Evolutionary conservation across 1,140 invertebrate species (phyloP).

Genomic region (Tetragonula clypearis): DNA sequence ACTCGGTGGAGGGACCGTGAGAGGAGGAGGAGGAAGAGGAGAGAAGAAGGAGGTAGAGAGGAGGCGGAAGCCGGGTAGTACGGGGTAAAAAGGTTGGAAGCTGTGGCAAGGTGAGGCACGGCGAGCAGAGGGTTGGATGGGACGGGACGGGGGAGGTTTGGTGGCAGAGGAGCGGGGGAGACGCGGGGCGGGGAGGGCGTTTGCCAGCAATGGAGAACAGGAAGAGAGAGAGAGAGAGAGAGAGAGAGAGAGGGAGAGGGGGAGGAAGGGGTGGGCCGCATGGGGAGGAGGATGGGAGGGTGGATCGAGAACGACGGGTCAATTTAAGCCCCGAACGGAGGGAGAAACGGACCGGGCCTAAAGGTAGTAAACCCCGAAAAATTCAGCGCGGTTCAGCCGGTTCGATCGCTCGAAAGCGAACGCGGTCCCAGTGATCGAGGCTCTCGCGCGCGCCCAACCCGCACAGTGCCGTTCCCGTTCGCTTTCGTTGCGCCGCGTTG

Average conservation of each 20-base stretch:
- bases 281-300: constrained; percentile 30
- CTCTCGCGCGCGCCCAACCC: constrained; percentile 6
- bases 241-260: constrained; percentile 46
- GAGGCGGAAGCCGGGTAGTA: constrained; percentile 58
- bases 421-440: constrained; percentile 60
- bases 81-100: constrained; percentile 78
- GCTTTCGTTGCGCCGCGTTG: neutral
- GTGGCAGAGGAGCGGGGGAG: constrained; percentile 58
- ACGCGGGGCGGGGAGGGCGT: constrained; percentile 34
- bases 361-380: constrained; percentile 71
- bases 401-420: constrained; percentile 64
- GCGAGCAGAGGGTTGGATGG: constrained; percentile 37
- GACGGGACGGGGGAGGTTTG: constrained; percentile 39
- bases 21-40: neutral
- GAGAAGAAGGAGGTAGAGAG: constrained; percentile 34
- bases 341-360: constrained; percentile 60
- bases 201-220: constrained; percentile 40
- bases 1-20: constrained; percentile 44
- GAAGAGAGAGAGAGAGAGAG: constrained; percentile 42
- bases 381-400: constrained; percentile 62
- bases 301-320: constrained; percentile 71
- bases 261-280: constrained; percentile 44
- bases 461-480: neutral
- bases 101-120: constrained; percentile 68
- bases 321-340: constrained; percentile 67